Evolutionary conservation across 2,113 vertebrate species (phyloP), one percentile per base, ranked within the genome.

Genomic region (Oxyura jamaicensis): DNA sequence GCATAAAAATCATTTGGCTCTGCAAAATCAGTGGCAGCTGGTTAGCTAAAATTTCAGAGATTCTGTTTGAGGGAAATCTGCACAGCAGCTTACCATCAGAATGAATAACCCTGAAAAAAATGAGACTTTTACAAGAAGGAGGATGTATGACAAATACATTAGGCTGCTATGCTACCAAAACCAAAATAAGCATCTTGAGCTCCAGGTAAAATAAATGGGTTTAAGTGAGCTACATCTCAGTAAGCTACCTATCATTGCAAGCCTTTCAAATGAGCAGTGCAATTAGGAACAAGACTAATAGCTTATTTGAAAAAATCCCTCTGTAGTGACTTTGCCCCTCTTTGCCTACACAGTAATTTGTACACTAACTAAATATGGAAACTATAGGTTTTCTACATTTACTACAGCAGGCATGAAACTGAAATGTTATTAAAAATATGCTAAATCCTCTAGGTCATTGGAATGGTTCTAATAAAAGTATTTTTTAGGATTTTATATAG

Each of bases 251-350:
- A 63, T 50, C 44, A 71, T 78, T 77, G 46, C 28, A 91, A 87
- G 65, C 65, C 83, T 78, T 96, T 94, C 50, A 92, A 89, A 92
- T 89, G 55, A 95, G 86, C 83, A 89, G 41, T 63, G 75, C 66
- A 92, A 96, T 85, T 91, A 94, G 50, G 66, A 97, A 93, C 3
- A 15, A 88, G 63, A 72, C 83, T 94, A 93, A 95, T 14, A 92
- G 69, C 67, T 73, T 53, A 77, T 69, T 73, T 72, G 62, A 89
- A 93, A 93, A 92, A 78, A 86, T 52, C 65, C 36, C 42, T 67
- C 60, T 78, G 3, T 78, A 93, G 88, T 72, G 68, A 88, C 88
- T 95, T 71, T 81, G 39, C 26, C 56, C 46, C 21, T 90, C 72
- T 88, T 86, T 86, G 66, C 86, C 93, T 86, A 68, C 50, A 86